Base-by-base conservation (phyloP, 2,797 vertebrate species). In the Philypnodon macrostomus region DNA sequence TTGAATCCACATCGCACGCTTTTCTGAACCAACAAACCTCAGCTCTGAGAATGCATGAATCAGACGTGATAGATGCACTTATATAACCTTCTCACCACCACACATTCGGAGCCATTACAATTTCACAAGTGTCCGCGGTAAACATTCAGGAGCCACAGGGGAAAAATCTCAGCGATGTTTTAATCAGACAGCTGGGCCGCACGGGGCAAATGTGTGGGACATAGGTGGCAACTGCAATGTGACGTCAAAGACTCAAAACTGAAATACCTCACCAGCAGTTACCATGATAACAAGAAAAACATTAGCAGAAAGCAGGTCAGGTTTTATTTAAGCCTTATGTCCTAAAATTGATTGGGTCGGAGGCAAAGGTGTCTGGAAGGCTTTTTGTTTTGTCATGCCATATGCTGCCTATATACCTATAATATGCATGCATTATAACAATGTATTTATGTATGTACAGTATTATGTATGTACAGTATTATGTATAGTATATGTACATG, bases 41-140 rank as follows among this genome's bases (percentile, higher is more conserved):
- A 70, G 57, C 75, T 81, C 77, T 67, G 67, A 83, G 57, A 70
- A 77, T 6, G 33, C 59, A 79, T 83, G 80, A 85, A 81, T 83
- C 80, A 85, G 77, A 68, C 0, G 31, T 41, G 67, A 76, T 57
- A 72, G 46, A 70, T 67, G 62, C 56, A 57, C 71, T 83, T 83
- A 69, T 56, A 67, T 75, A 84, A 84, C 56, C 53, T 71, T 60
- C 73, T 71, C 66, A 70, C 64, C 70, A 72, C 77, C 54, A 44
- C 70, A 52, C 72, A 66, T 71, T 67, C 67, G 70, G 41, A 85
- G 74, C 65, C 47, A 61, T 80, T 73, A 80, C 67, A 67, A 77
- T 77, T 72, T 79, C 67, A 73, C 54, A 70, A 63, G 60, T 64
- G 63, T 68, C 63, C 53, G 67, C 32, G 50, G 68, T 65, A 64